phyloP scores from a whole-genome alignment of 2,888 invertebrate genomes.

The Agrotis ipsilon region DNA sequence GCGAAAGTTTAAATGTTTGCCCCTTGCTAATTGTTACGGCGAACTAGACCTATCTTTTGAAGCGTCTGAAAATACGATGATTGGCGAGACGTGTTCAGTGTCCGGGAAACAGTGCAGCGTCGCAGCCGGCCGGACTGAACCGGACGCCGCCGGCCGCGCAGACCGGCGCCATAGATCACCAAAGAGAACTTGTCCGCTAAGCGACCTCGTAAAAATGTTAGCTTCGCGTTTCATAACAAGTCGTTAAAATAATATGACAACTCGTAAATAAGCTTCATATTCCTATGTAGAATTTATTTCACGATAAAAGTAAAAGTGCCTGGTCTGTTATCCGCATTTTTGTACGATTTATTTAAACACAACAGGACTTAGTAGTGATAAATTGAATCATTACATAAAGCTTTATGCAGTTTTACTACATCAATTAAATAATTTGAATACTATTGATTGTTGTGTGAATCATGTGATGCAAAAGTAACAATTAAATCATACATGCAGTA shows the following conservation, averaged over 20 bases:
- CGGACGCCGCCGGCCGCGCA: background rate
- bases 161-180: background rate
- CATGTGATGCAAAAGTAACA: too few species aligned
- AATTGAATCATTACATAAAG: too few species aligned
- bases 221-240: conserved; percentile 42
- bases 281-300: conserved; percentile 41
- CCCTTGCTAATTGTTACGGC: too few species aligned
- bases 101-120: background rate
- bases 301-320: conserved; percentile 37
- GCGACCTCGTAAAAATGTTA: conserved; percentile 58
- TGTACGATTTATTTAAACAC: background rate
- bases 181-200: conserved; percentile 22
- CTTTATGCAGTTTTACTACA: too few species aligned
- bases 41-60: background rate
- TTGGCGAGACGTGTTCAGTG: background rate
- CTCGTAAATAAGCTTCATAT: conserved; percentile 58
- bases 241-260: conserved; percentile 60
- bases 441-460: too few species aligned
- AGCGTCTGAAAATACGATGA: conserved; percentile 1
- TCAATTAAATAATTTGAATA: too few species aligned
- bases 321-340: conserved; percentile 12
- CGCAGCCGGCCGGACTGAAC: background rate
- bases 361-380: background rate
- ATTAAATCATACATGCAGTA: too few species aligned
- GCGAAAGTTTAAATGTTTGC: too few species aligned